These are phyloP conservation scores for Petrophora chlorosata DNA, from an alignment of 2,888 invertebrate species.

Conservation along the genomic window DNA sequence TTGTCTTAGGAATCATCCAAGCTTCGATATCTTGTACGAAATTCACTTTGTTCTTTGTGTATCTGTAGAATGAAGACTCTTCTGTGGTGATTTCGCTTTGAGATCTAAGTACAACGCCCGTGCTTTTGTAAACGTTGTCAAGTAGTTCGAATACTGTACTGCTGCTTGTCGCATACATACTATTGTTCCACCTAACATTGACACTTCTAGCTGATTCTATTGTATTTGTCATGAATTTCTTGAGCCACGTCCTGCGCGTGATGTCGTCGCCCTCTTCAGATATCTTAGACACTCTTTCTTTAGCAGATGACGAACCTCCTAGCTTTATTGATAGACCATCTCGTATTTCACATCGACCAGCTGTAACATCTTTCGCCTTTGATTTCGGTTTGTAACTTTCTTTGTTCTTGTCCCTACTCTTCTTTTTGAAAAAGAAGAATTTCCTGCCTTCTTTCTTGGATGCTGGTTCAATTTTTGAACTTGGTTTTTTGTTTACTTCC, in stretches of 20 bases:
- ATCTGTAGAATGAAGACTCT: constrained; percentile 47
- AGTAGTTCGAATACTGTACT: constrained; percentile 65
- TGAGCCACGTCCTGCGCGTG: constrained; percentile 57
- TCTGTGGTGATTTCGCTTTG: constrained; percentile 56
- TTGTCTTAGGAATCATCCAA: constrained; percentile 67
- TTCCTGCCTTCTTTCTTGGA: constrained; percentile 53
- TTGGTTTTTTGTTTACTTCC: constrained; percentile 29
- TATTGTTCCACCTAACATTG: constrained; percentile 68
- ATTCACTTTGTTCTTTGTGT: constrained; percentile 49
- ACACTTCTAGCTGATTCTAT: constrained; percentile 61
- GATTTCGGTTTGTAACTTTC: constrained; percentile 48
- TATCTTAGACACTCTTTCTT: constrained; percentile 24
- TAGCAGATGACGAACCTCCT: constrained; percentile 35
- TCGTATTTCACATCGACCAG: constrained; percentile 66
- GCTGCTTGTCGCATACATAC: constrained; percentile 60
- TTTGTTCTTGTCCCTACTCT: constrained; percentile 41
- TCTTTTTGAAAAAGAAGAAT: constrained; percentile 68
- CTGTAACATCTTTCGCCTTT: constrained; percentile 57
- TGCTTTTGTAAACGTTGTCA: constrained; percentile 61
- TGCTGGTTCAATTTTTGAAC: constrained; percentile 15
- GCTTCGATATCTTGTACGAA: constrained; percentile 65
- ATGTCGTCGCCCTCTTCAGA: constrained; percentile 47
- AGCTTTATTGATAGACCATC: constrained; percentile 61
- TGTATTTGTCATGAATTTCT: constrained; percentile 50
- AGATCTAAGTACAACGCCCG: constrained; percentile 52